Conservation (phyloP, 2,113 vertebrate species). For the Gnathonemus longibarbis region DNA sequence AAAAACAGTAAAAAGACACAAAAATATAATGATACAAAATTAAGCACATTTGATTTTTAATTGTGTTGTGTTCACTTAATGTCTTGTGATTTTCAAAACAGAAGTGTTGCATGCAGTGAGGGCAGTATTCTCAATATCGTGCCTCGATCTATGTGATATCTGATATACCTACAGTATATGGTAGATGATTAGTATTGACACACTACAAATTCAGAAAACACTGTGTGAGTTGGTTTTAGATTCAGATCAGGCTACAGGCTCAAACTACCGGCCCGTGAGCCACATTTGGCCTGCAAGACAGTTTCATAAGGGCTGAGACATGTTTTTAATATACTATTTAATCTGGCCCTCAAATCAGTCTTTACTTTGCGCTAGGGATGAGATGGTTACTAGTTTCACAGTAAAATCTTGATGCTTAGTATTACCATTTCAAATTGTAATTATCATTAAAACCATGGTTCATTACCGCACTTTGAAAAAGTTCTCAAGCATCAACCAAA, state of each 20-base stretch:
- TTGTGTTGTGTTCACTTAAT: too few relatives aligned
- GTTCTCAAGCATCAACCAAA: neutral
- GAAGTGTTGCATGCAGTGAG: neutral
- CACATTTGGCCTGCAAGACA: neutral
- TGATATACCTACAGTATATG: neutral
- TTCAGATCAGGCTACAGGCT: too few relatives aligned
- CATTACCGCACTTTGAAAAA: neutral
- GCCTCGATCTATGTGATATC: neutral
- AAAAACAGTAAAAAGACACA: too few relatives aligned
- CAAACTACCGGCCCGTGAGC: neutral
- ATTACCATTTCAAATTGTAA: neutral
- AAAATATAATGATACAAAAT: neutral
- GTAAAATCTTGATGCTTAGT: neutral
- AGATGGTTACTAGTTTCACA: neutral
- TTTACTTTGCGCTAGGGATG: neutral
- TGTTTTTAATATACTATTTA: neutral
- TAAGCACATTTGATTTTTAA: too few relatives aligned
- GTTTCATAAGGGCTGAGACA: neutral
- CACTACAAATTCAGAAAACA: too few relatives aligned
- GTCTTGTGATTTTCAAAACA: neutral
- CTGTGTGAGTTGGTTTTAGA: neutral
- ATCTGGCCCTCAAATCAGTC: neutral
- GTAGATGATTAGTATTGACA: too few relatives aligned
- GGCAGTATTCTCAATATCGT: neutral
- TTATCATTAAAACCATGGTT: neutral